These are phyloP conservation scores for Boloria selene DNA, from an alignment of 2,888 invertebrate species.

Conservation along the genomic window DNA sequence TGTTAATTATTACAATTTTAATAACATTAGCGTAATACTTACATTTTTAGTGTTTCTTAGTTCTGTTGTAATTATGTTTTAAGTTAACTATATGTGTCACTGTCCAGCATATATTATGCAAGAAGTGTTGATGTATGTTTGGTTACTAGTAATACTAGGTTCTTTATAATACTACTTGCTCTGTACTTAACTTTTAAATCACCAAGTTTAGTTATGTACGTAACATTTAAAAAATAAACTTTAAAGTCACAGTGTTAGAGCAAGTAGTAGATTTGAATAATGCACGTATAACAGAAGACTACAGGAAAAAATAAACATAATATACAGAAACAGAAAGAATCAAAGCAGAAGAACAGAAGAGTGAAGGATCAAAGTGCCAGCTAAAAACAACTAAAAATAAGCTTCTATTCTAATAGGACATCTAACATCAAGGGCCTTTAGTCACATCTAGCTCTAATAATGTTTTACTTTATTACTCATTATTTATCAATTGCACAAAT, in stretches of 20 bases:
- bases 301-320: constrained; percentile 63
- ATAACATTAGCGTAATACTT: constrained; percentile 16
- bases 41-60: background rate
- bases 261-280: constrained; percentile 22
- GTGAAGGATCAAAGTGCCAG: constrained; percentile 78
- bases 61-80: background rate
- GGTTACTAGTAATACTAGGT: background rate
- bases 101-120: constrained; percentile 18
- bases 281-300: constrained; percentile 54
- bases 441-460: constrained; percentile 5
- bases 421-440: constrained; percentile 64
- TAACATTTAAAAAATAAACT: background rate
- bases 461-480: constrained; percentile 32
- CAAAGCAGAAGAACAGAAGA: constrained; percentile 67
- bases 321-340: constrained; percentile 59
- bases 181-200: background rate
- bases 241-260: constrained; percentile 5
- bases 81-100: background rate
- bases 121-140: background rate
- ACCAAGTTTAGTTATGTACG: background rate
- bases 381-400: constrained; percentile 74
- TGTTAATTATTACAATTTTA: constrained; percentile 22
- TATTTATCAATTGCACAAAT: constrained; percentile 38
- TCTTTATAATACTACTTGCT: background rate
- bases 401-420: constrained; percentile 75